These are phyloP conservation scores for Troilus luridus DNA, from an alignment of 2,888 invertebrate species.

Conservation along the genomic window DNA sequence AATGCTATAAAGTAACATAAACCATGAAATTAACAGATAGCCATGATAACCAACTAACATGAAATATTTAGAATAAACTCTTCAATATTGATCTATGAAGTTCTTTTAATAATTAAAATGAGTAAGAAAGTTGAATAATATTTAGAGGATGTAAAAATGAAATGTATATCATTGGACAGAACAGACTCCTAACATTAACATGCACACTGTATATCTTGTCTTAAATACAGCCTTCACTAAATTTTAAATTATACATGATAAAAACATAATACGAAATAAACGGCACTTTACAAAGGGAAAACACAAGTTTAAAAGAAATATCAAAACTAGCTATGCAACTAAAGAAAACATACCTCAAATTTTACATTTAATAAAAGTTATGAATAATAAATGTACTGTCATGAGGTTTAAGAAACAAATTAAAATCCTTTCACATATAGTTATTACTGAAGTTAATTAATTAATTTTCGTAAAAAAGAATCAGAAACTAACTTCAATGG, in stretches of 20 bases:
- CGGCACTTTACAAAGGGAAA: neutral
- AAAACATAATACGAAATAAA: neutral
- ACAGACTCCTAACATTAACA: neutral
- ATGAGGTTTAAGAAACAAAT: neutral
- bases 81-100: neutral
- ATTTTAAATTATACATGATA: neutral
- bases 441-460: neutral
- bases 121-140: neutral
- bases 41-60: no score
- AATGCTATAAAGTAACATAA: neutral
- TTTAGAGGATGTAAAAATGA: neutral
- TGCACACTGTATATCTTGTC: neutral
- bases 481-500: neutral
- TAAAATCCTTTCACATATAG: slow-evolving; percentile 1
- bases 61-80: no score
- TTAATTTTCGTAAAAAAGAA: neutral
- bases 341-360: slow-evolving; percentile 11
- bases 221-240: neutral
- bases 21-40: no score
- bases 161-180: neutral
- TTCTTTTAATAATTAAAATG: neutral
- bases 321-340: neutral
- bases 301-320: neutral
- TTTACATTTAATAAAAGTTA: neutral
- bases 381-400: neutral